Percentiles rank a stretch among this genome's conserved stretches.
Evolutionary conservation across 2,888 invertebrate species (phyloP).

Genomic region (Callimorpha dominula): DNA sequence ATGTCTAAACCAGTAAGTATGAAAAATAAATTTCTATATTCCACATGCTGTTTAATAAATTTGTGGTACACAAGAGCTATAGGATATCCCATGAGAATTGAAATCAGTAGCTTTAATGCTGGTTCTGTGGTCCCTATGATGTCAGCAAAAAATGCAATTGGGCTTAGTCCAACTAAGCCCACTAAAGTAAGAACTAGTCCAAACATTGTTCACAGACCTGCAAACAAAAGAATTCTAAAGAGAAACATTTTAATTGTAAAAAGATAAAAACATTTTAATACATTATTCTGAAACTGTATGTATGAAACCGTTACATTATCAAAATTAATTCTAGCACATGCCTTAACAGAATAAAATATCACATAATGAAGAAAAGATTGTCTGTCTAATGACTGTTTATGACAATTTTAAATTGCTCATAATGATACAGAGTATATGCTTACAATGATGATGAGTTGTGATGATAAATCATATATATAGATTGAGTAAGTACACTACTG

Average conservation of each 20-base stretch:
- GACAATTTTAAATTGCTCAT: neutral
- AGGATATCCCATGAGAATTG: constrained; percentile 88
- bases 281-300: too few species aligned
- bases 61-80: constrained; percentile 71
- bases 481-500: too few species aligned
- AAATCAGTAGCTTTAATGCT: constrained; percentile 88
- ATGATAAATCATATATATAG: neutral
- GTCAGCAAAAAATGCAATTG: constrained; percentile 75
- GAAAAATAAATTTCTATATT: constrained; percentile 91
- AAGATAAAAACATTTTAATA: too few species aligned
- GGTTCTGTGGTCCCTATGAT: constrained; percentile 88
- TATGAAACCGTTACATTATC: too few species aligned
- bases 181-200: constrained; percentile 66
- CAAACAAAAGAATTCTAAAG: constrained; percentile 36
- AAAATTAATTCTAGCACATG: too few species aligned
- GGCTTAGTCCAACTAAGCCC: constrained; percentile 66
- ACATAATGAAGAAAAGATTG: too few species aligned
- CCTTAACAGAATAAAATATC: too few species aligned
- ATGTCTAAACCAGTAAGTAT: constrained; percentile 90
- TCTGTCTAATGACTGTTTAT: neutral
- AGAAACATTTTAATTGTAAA: neutral
- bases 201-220: constrained; percentile 66
- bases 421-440: neutral
- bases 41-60: constrained; percentile 57
- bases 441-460: neutral